Percentiles rank a stretch among this genome's conserved stretches.
phyloP scores from a whole-genome alignment of 2,888 invertebrate genomes.

The Andrena haemorrhoa region DNA sequence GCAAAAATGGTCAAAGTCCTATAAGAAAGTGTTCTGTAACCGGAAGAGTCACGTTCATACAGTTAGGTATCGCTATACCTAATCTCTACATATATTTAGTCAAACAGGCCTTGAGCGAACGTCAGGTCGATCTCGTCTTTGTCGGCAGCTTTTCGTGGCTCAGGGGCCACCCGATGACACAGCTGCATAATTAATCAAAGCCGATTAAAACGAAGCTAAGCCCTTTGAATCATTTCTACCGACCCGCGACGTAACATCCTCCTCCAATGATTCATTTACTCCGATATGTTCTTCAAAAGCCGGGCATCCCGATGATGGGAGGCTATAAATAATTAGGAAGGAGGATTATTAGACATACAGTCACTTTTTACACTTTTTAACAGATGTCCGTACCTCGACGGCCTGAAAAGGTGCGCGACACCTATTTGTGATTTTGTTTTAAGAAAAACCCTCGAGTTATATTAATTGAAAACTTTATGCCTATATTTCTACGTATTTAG shows the following conservation, averaged over 20 bases:
- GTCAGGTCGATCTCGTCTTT: neutral
- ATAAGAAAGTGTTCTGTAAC: no score
- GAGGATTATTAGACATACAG: constrained; percentile 2
- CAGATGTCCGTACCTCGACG: no score
- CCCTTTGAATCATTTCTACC: neutral
- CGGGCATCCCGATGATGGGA: neutral
- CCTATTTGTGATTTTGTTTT: no score
- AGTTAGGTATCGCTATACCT: neutral
- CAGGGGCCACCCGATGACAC: neutral
- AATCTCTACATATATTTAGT: constrained; percentile 1
- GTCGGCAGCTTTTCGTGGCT: constrained; percentile 20
- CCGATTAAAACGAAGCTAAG: constrained; percentile 34
- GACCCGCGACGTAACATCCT: neutral
- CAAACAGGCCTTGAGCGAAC: constrained; percentile 17
- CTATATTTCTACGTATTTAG: no score
- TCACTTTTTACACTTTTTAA: no score
- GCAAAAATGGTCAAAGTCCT: no score
- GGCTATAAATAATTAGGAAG: constrained; percentile 10
- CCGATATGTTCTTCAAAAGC: neutral
- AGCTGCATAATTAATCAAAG: neutral
- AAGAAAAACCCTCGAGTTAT: no score
- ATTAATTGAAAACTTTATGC: no score
- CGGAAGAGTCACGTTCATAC: neutral
- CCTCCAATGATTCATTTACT: neutral
- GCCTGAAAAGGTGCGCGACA: no score